Percentiles rank a stretch among this genome's conserved stretches.
These are phyloP conservation scores for Lipotes vexillifer DNA, from an alignment of 2,113 vertebrate genomes.

Conservation along the genomic window DNA sequence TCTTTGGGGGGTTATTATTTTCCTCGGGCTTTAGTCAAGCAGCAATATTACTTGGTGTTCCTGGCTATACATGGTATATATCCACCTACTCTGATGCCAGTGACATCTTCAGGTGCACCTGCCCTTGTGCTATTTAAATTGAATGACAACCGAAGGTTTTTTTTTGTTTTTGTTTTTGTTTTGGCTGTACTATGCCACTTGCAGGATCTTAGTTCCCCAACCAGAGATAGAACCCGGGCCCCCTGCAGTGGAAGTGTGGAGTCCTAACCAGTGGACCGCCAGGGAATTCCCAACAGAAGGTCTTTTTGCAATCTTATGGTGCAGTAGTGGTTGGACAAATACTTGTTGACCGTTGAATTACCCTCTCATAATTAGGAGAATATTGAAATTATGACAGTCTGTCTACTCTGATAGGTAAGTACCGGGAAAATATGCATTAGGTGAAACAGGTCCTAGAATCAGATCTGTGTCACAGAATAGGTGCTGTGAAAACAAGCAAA, in stretches of 20 bases:
- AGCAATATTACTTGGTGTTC: not conserved
- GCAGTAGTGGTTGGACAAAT: not conserved
- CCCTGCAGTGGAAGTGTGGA: too few relatives aligned
- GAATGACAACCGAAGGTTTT: not conserved
- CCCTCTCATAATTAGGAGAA: not conserved
- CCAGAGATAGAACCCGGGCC: too few relatives aligned
- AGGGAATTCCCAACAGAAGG: not conserved
- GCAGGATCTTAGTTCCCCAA: too few relatives aligned
- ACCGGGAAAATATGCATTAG: not conserved
- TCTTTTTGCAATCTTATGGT: not conserved
- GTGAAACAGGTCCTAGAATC: not conserved
- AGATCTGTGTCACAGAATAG: not conserved
- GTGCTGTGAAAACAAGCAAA: not conserved
- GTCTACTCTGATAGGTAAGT: not conserved
- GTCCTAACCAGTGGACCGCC: too few relatives aligned
- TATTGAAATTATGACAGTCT: not conserved
- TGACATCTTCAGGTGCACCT: not conserved
- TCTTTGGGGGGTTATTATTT: not conserved
- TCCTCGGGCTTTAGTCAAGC: not conserved
- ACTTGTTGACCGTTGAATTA: not conserved
- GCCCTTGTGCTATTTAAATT: not conserved
- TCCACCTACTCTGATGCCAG: not conserved
- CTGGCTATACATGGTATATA: not conserved
- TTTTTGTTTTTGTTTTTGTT: not conserved
- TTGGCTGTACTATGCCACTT: too few relatives aligned